phyloP scores from a whole-genome alignment of 1,140 invertebrate genomes.

The Camponotus vicinus region DNA sequence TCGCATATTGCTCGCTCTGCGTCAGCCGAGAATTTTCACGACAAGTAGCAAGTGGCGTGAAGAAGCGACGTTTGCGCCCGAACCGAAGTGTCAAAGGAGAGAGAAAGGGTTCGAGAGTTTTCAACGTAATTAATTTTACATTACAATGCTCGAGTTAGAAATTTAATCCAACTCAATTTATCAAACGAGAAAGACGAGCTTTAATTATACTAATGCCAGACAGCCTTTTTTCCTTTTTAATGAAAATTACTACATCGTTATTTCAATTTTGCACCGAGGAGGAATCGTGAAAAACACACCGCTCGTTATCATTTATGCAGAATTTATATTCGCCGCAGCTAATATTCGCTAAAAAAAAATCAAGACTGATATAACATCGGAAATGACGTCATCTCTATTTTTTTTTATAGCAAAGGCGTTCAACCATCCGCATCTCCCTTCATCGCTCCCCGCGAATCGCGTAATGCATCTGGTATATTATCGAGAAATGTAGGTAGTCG shows the following conservation, averaged over 20 bases:
- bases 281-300: neutral
- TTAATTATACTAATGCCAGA: neutral
- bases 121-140: conserved; percentile 1
- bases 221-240: neutral
- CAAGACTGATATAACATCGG: conserved; percentile 18
- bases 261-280: neutral
- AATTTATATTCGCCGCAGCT: neutral
- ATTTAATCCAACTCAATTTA: neutral
- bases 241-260: neutral
- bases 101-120: neutral
- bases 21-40: conserved; percentile 33
- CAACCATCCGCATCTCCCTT: conserved; percentile 7
- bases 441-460: neutral
- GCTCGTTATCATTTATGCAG: no score
- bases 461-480: neutral
- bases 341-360: neutral
- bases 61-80: neutral
- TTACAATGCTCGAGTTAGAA: neutral
- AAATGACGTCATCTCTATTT: conserved; percentile 48
- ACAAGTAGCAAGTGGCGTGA: neutral
- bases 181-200: neutral
- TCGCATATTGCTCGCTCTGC: conserved; percentile 1
- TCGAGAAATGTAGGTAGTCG: conserved; percentile 7
- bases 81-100: conserved; percentile 24
- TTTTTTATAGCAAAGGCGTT: conserved; percentile 13